Evolutionary conservation across 2,113 vertebrate species (phyloP), one percentile per base, ranked within the genome.

Genomic region (Myotis yumanensis): DNA sequence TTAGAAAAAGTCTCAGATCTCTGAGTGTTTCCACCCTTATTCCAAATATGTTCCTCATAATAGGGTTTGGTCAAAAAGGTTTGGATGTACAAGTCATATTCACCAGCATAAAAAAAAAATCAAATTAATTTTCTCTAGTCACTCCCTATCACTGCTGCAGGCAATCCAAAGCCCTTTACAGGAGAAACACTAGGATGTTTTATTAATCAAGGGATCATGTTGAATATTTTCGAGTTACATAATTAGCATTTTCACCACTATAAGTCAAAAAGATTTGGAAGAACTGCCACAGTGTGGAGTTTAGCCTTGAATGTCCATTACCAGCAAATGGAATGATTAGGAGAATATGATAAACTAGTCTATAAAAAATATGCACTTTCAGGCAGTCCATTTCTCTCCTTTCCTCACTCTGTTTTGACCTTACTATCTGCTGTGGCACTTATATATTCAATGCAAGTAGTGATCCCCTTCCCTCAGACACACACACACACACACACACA

Each of bases 301-400:
- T 98, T 97, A 97, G 96, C 95, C 96, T 98, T 98, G 97, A 98
- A 97, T 97, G 94, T 94, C 96, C 95, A 96, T 96, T 95, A 96
- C 95, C 96, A 97, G 97, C 96, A 98, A 98, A 94, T 93, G 71
- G 77, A 90, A 90, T 88, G 93, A 90, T 32, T 73, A 97, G 96
- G 97, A 98, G 97, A 97, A 95, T 94, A 96, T 80, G 92, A 96
- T 96, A 97, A 96, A 95, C 87, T 95, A 96, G 96, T 97, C 98
- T 96, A 93, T 97, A 96, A 97, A 91, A 97, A 97, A 98, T 94
- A 96, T 89, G 94, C 79, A 93, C 96, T 97, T 96, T 95, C 96
- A 96, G 95, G 95, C 93, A 96, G 83, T 96, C 94, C 40, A 48
- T 75, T 73, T 76, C 68, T 90, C 69, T 84, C 6, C 37, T 37